Conservation (phyloP, 2,113 vertebrate genomes). For the Ceuthmochares aereus region DNA sequence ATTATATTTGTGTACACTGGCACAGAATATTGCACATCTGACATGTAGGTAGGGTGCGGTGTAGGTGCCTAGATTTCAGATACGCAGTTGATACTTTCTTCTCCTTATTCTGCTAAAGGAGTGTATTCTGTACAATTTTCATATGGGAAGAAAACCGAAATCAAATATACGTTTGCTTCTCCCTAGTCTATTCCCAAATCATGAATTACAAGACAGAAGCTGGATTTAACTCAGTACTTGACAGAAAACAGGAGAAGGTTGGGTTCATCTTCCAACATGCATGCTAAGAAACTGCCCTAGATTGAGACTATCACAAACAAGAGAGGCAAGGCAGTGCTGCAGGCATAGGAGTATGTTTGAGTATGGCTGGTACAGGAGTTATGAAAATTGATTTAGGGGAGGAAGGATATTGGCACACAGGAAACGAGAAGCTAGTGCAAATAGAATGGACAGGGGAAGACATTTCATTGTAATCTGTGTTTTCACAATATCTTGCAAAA, state of each 20-base stretch:
- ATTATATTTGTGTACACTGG: neutral
- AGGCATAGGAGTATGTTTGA: neutral
- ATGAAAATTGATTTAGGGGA: neutral
- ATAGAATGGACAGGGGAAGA: neutral
- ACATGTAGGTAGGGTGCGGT: neutral
- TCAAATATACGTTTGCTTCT: neutral
- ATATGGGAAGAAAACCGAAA: neutral
- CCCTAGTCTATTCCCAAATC: neutral
- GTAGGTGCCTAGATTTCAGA: neutral
- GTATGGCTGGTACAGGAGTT: neutral
- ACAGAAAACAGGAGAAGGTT: neutral
- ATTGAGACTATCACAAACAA: neutral
- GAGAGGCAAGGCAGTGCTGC: neutral
- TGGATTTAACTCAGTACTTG: neutral
- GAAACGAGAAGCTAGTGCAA: neutral
- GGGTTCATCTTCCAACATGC: neutral
- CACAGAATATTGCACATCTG: neutral
- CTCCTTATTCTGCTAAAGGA: neutral
- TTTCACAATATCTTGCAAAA: neutral
- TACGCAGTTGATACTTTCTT: neutral
- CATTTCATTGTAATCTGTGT: neutral
- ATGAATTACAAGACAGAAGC: neutral
- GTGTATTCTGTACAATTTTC: neutral
- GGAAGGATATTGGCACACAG: neutral
- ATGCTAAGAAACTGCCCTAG: neutral